These are phyloP conservation scores for Nomada ruficornis DNA, from an alignment of 2,888 invertebrate genomes.

Conservation along the genomic window DNA sequence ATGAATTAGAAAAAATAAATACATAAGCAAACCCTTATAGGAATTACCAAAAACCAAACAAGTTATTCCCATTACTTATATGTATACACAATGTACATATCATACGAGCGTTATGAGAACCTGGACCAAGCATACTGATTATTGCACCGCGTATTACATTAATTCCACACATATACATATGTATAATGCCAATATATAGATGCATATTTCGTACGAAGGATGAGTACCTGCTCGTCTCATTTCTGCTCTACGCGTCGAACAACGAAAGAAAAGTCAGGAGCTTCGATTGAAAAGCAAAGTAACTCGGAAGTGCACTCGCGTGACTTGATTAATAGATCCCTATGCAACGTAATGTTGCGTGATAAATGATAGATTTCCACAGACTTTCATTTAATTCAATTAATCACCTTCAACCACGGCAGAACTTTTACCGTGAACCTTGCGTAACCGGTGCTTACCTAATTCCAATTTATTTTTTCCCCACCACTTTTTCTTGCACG, in stretches of 20 bases:
- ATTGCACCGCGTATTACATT: too few species aligned
- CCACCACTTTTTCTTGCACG: neutral
- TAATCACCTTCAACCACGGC: slow-evolving; percentile 17
- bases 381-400: slow-evolving; percentile 47
- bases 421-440: slow-evolving; percentile 10
- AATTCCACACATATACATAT: too few species aligned
- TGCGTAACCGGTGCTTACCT: slow-evolving; percentile 11
- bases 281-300: slow-evolving; percentile 10
- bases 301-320: slow-evolving; percentile 28
- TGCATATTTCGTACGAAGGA: too few species aligned
- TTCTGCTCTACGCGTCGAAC: neutral
- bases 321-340: slow-evolving; percentile 45
- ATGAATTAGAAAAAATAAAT: too few species aligned
- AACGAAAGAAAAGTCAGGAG: neutral
- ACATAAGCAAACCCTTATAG: too few species aligned
- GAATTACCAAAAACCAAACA: too few species aligned
- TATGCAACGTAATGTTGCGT: slow-evolving; percentile 7
- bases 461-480: neutral
- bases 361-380: slow-evolving; percentile 44
- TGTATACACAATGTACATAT: too few species aligned
- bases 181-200: too few species aligned
- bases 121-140: too few species aligned
- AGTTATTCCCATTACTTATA: too few species aligned
- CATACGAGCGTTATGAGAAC: too few species aligned
- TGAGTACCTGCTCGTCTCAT: neutral